Conservation (phyloP, 2,888 invertebrate genomes). For the Pycnomerus fuliginosus region DNA sequence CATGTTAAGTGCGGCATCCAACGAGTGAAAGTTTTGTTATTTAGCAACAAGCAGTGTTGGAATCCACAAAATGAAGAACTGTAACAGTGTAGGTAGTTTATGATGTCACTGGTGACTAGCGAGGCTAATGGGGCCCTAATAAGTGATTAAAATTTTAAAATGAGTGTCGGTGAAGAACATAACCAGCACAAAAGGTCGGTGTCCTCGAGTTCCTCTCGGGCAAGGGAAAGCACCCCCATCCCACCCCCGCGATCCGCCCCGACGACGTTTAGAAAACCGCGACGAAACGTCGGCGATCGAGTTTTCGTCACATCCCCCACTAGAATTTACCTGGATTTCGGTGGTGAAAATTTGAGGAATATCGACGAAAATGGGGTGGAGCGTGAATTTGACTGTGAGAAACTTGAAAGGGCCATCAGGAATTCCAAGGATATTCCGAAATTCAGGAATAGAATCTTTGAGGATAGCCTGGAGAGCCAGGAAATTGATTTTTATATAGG, state of each 20-base stretch:
- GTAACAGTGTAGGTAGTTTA: too few relatives aligned
- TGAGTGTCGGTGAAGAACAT: conserved; percentile 28
- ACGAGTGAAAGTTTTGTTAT: too few relatives aligned
- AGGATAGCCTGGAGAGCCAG: conserved; percentile 47
- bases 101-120: too few relatives aligned
- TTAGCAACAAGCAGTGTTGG: too few relatives aligned
- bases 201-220: conserved; percentile 20
- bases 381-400: conserved; percentile 21
- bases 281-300: conserved; percentile 62
- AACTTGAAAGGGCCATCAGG: conserved; percentile 31
- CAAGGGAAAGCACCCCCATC: conserved; percentile 23
- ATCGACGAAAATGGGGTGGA: conserved; percentile 21
- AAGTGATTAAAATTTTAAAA: too few relatives aligned
- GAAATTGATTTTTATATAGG: conserved; percentile 50
- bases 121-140: too few relatives aligned
- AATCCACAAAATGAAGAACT: too few relatives aligned
- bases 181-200: conserved; percentile 29
- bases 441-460: conserved; percentile 43
- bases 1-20: too few relatives aligned
- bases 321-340: conserved; percentile 54
- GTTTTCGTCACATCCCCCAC: conserved; percentile 62
- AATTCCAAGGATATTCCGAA: conserved; percentile 40
- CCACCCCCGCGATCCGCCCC: conserved; percentile 54
- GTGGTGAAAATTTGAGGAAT: conserved; percentile 33
- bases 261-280: conserved; percentile 56